phyloP scores from a whole-genome alignment of 2,888 invertebrate species.

The Dinocampus coccinellae region DNA sequence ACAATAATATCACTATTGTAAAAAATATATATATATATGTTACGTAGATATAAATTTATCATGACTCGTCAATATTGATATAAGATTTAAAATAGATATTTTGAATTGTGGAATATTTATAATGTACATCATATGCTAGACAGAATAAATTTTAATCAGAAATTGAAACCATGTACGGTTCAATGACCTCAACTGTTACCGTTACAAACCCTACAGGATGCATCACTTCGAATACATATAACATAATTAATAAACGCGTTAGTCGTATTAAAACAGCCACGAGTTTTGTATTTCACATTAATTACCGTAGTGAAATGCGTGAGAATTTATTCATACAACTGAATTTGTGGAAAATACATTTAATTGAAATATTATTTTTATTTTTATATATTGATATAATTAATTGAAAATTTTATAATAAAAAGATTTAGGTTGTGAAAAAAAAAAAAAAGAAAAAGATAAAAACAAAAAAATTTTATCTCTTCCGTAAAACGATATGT shows the following conservation, averaged over 20 bases:
- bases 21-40: neutral
- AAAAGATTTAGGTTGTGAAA: too few species aligned
- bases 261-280: neutral
- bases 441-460: too few species aligned
- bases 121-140: slow-evolving; percentile 23
- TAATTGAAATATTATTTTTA: neutral
- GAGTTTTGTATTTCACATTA: slow-evolving; percentile 25
- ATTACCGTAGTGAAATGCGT: slow-evolving; percentile 22
- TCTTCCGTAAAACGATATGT: neutral
- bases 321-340: slow-evolving; percentile 23
- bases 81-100: neutral
- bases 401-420: neutral
- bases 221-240: slow-evolving; percentile 58
- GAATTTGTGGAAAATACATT: neutral
- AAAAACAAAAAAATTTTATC: neutral
- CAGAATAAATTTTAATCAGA: slow-evolving; percentile 42
- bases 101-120: slow-evolving; percentile 12
- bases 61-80: neutral
- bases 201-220: slow-evolving; percentile 59
- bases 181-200: slow-evolving; percentile 54
- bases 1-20: neutral
- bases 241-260: slow-evolving; percentile 54
- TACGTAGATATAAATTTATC: neutral
- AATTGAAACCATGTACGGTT: slow-evolving; percentile 49
- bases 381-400: neutral